Evolutionary conservation across 2,888 invertebrate species (phyloP), one percentile per base, ranked within the genome.

Genomic region (Dichetophora obliterata): DNA sequence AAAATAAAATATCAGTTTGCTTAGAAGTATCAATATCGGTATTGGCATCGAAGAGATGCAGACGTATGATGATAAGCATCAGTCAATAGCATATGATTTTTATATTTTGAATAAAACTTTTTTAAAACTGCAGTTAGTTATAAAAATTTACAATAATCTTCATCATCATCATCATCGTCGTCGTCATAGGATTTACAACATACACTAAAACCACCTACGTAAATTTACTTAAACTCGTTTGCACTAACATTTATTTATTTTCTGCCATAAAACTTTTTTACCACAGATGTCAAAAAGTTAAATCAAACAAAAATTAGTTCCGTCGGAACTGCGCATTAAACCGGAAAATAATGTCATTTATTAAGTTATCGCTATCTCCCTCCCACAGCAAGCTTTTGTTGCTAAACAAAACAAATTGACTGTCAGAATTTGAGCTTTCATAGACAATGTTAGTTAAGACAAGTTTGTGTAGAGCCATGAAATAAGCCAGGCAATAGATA

Each of bases 381-480:
- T 43, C 27, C 22, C 59, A 52, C 43, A 24, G 52, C 8, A 34
- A 31, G 66, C 63, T 71, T 54, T 24, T 54, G 65, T 59, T 43
- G 57, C 57, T 27, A 34, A 43, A 34, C 57, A 37, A 59, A 79
- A 81, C 81, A 80, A 80, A 81, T 80, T 78, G 78, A 79, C 79
- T 79, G 80, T 80, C 80, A 78, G 78, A 81, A 77, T 59, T 77
- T 79, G 73, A 78, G 78, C 79, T 59, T 71, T 59, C 11, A 24
- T 19, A 57, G 71, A 57, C 34, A 24, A 22, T 59, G 57, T 37
- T 27, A 59, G 57, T 34, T 9, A 19, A 59, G 69, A 37, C 71
- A 57, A 37, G 34, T 63, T 63, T 63, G 3, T n/a, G 6, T 31
- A 61, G 63, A 31, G 31, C 16, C 63, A 31, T 34, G 3, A 31